Conservation (phyloP, 2,113 vertebrate species). For the Tychaedon coryphoeus region DNA sequence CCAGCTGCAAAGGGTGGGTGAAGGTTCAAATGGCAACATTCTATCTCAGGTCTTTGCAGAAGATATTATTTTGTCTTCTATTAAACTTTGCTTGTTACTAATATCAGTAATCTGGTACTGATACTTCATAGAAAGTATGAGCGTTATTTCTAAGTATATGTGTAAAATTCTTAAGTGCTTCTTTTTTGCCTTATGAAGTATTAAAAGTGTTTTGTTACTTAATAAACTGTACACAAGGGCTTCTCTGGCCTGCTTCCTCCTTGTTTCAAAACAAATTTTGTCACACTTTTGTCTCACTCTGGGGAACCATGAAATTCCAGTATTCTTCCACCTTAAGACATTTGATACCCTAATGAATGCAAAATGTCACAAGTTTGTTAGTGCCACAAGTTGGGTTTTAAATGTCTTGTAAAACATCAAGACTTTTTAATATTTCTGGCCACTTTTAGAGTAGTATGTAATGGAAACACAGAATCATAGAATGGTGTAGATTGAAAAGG, state of each 20-base stretch:
- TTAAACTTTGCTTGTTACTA: background rate
- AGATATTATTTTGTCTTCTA: background rate
- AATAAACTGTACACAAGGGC: background rate
- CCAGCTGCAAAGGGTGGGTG: background rate
- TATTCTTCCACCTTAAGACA: background rate
- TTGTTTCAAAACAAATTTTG: conserved; percentile 2
- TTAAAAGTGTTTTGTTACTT: background rate
- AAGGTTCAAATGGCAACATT: background rate
- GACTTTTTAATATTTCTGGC: background rate
- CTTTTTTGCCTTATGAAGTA: background rate
- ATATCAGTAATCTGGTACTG: background rate
- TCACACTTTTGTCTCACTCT: background rate
- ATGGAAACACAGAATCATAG: background rate
- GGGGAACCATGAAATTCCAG: background rate
- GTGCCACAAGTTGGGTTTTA: background rate
- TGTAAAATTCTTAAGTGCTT: background rate
- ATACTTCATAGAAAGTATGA: background rate
- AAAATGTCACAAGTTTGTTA: conserved; percentile 5
- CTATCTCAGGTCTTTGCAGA: background rate
- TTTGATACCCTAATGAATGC: background rate
- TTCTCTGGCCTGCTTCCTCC: background rate
- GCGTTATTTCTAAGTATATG: background rate
- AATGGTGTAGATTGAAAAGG: background rate
- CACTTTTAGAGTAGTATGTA: background rate
- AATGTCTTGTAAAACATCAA: background rate